phyloP scores from a whole-genome alignment of 2,113 vertebrate genomes.

The Grallaria varia region DNA sequence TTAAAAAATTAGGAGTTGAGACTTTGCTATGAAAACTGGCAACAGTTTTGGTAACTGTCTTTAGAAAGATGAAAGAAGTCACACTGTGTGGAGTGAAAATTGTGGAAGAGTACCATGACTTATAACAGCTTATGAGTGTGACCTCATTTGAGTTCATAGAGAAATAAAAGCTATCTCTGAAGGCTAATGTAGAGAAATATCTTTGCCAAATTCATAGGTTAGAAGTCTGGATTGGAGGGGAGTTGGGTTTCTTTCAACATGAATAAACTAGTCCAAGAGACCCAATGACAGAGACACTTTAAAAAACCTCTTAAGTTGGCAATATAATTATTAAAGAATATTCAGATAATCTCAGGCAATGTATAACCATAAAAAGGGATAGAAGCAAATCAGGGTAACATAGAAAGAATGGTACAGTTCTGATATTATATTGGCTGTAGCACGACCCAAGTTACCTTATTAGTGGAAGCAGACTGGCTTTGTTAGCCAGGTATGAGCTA shows the following conservation, averaged over 20 bases:
- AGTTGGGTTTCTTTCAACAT: background rate
- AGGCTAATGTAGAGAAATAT: background rate
- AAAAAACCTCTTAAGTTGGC: background rate
- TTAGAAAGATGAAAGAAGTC: background rate
- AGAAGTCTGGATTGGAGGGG: background rate
- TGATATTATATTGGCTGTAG: background rate
- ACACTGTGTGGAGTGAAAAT: background rate
- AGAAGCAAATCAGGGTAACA: background rate
- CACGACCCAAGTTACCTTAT: background rate
- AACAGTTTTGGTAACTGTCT: background rate
- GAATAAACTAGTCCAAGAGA: background rate
- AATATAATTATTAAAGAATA: background rate
- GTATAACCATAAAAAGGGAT: background rate
- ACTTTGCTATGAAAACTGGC: background rate
- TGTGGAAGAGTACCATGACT: background rate
- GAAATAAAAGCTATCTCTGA: background rate
- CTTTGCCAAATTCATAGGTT: background rate
- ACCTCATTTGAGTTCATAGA: background rate
- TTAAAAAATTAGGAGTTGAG: background rate
- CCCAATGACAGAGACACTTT: background rate
- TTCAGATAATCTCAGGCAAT: background rate
- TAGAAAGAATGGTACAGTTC: background rate
- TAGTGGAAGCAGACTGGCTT: background rate
- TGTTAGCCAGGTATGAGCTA: background rate
- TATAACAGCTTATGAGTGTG: background rate